Base-by-base conservation (phyloP, 2,888 invertebrate species). In the Latrodectus hesperus region DNA sequence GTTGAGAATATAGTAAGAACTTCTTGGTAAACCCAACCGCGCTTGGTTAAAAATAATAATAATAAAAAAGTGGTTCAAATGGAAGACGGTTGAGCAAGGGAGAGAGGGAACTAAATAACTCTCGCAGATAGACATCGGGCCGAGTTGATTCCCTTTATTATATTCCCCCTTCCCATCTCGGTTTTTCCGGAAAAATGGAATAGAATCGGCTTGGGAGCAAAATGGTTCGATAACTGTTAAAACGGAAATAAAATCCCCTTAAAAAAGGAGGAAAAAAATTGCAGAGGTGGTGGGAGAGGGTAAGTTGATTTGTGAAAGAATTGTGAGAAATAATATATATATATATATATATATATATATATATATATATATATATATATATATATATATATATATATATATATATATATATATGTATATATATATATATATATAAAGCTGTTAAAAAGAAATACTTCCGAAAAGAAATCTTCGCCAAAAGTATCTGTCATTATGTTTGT, bases 401-500 rank as follows among this genome's bases (percentile, higher is more conserved):
- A 38, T 38, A 38, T 6, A 38, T 38, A 38, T 4, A 38, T 38
- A 38, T 6, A 38, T 6, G 2, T 6, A 38, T 38, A 38, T 6
- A 38, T 38, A 38, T 6, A 38, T 38, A 38, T 6, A 38, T 38
- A 38, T 6, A 38, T 38, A 38, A 38, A 38, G 6, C 38, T 38
- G 38, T 38, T 38, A 1, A 38, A 38, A 38, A 38, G 38, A 38
- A 38, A 51, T 64, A 51, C 22, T 22, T 22, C 11, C 72, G 52
- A 64, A 72, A 80, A 80, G 80, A 80, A 80, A 80, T 80, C 80
- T 80, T 80, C 72, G 64, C 38, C 38, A 80, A 71, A 64, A 72
- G 72, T 72, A 72, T 64, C 72, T 80, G 80, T 80, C 80, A 80
- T 80, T 80, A 80, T 80, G 51, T 80, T 80, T 80, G 80, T 80